Percentiles rank a stretch among this genome's conserved stretches.
These are phyloP conservation scores for Clarias platycephalus DNA, from an alignment of 2,797 vertebrate species.

Conservation along the genomic window DNA sequence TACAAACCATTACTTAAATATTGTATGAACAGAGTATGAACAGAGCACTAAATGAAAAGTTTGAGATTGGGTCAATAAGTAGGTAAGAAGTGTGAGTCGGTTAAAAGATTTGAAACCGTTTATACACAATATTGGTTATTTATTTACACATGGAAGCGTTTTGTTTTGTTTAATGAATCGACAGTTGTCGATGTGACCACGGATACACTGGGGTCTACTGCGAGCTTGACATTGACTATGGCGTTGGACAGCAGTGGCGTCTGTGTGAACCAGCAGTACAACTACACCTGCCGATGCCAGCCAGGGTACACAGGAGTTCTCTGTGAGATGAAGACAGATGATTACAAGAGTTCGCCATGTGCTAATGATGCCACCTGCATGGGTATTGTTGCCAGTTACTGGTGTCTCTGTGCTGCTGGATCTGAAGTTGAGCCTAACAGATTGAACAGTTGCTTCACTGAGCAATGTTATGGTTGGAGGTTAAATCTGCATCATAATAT, in stretches of 20 bases:
- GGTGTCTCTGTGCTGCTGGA: slow-evolving; percentile 71
- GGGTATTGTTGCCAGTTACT: slow-evolving; percentile 74
- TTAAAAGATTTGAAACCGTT: background rate
- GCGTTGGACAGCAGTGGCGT: background rate
- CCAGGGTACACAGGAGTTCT: background rate
- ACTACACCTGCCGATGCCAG: background rate
- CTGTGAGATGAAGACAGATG: slow-evolving; percentile 77
- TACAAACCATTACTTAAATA: background rate
- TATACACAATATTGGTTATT: background rate
- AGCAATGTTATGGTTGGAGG: background rate
- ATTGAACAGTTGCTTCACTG: background rate
- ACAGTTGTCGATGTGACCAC: slow-evolving; percentile 52
- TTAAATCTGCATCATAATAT: background rate
- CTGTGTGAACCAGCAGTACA: slow-evolving; percentile 4
- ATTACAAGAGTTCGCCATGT: slow-evolving; percentile 76
- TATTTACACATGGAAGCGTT: background rate
- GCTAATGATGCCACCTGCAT: slow-evolving; percentile 73
- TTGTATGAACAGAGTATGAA: background rate
- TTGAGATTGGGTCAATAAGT: background rate
- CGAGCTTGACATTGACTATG: slow-evolving; percentile 56
- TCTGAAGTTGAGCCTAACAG: slow-evolving; percentile 74
- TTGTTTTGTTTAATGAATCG: background rate
- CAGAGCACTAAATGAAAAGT: background rate
- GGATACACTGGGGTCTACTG: slow-evolving; percentile 72
- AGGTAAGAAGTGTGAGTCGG: background rate